Conservation (phyloP, 2,113 vertebrate genomes). For the Solenodon paradoxus region DNA sequence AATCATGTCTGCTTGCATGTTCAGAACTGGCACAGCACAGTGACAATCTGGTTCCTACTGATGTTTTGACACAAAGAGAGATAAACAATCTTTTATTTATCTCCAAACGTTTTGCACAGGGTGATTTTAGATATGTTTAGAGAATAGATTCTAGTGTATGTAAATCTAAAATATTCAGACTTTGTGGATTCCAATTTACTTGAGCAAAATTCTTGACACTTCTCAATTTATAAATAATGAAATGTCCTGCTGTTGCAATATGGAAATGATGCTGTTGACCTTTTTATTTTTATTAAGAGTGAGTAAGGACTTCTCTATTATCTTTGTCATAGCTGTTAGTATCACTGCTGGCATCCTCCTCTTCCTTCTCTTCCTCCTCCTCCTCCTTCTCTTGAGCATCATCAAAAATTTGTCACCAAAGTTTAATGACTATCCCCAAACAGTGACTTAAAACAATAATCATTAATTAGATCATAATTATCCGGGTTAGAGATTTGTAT, state of each 20-base stretch:
- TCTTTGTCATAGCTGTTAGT: neutral
- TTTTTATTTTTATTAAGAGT: neutral
- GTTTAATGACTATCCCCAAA: neutral
- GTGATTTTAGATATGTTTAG: conserved; percentile 28
- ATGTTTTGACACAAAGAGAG: neutral
- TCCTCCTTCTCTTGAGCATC: neutral
- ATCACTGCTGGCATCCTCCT: neutral
- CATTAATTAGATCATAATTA: neutral
- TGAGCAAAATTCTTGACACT: neutral
- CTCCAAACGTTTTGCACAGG: neutral
- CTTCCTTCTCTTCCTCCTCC: no score
- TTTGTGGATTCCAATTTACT: neutral
- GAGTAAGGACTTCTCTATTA: neutral
- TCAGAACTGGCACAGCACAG: neutral
- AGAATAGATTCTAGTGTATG: neutral
- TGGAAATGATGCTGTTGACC: neutral
- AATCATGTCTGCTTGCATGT: neutral
- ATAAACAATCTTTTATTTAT: no score
- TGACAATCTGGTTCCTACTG: neutral
- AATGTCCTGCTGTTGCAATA: neutral
- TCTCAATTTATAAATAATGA: neutral
- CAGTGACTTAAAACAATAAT: neutral
- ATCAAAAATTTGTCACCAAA: neutral
- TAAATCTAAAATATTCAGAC: neutral
- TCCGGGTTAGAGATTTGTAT: neutral